Conservation (phyloP, 2,797 vertebrate genomes). For the Fratercula arctica region DNA sequence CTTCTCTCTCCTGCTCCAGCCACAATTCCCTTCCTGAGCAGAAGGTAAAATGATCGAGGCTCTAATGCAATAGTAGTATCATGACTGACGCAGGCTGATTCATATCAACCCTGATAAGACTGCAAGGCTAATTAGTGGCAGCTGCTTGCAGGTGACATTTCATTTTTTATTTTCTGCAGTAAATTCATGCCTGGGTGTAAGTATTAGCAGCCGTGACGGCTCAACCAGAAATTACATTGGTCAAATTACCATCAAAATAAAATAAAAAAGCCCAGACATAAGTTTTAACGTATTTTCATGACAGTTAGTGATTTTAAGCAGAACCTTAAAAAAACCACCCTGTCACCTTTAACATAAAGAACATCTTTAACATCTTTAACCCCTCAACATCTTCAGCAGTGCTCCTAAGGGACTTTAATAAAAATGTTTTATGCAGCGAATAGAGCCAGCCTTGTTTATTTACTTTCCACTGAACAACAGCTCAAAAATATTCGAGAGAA, state of each 20-base stretch:
- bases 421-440: neutral
- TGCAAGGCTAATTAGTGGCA: neutral
- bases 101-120: rapidly evolving
- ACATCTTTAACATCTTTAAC: neutral
- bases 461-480: neutral
- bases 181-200: neutral
- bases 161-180: neutral
- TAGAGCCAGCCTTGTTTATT: neutral
- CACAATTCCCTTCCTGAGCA: neutral
- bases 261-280: neutral
- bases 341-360: neutral
- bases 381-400: neutral
- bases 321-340: neutral
- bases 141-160: neutral
- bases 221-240: neutral
- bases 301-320: neutral
- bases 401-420: neutral
- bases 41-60: neutral
- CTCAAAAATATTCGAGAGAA: neutral
- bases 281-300: neutral
- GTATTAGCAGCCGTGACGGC: neutral
- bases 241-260: neutral
- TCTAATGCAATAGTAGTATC: neutral
- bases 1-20: neutral
- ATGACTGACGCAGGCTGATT: neutral